Percentiles rank a stretch among this genome's conserved stretches.
These are phyloP conservation scores for Sclerurus mexicanus DNA, from an alignment of 2,113 vertebrate species.

Conservation along the genomic window DNA sequence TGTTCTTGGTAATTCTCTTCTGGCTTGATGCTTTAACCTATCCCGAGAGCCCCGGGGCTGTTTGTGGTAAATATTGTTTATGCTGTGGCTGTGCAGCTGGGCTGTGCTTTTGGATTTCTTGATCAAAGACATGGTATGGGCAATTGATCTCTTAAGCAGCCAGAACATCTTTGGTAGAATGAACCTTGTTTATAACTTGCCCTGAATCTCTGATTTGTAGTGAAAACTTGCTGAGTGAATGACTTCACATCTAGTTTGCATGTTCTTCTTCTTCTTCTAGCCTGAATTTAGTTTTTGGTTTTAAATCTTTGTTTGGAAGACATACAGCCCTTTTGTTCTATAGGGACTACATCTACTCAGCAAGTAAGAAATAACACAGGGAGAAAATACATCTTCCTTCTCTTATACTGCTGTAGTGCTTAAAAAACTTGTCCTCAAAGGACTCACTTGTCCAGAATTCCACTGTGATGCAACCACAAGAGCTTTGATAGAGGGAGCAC, in stretches of 20 bases:
- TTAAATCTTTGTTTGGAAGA: not conserved
- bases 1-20: not conserved
- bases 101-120: not conserved
- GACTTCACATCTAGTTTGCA: not conserved
- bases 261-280: not conserved
- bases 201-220: not conserved
- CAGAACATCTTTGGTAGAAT: not conserved
- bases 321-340: not conserved
- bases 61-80: not conserved
- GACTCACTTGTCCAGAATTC: not conserved
- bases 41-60: not conserved
- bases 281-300: not conserved
- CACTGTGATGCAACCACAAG: not conserved
- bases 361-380: not conserved
- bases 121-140: not conserved
- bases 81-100: not conserved
- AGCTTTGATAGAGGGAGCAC: not conserved
- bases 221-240: not conserved
- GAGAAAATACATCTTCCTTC: not conserved
- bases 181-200: not conserved
- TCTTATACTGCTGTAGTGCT: not conserved
- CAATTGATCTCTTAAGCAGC: not conserved
- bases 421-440: not conserved
- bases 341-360: not conserved
- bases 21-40: not conserved